A percentile compares a stretch with the other conserved stretches of the same genome.
These are phyloP conservation scores for Trachythela sp. DNA, from an alignment of 64 coral and sea anemone species.

Conservation along the genomic window DNA sequence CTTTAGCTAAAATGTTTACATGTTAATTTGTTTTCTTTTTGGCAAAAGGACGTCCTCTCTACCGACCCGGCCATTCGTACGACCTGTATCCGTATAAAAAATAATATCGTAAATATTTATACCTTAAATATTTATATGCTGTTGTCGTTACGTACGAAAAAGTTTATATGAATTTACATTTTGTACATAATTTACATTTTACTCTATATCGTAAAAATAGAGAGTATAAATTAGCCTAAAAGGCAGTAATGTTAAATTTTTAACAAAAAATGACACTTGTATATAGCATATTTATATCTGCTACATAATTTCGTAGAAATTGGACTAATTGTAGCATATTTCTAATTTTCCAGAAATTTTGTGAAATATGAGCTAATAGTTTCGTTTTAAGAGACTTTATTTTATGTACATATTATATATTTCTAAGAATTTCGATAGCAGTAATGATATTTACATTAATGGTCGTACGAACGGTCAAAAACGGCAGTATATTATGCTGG, in stretches of 20 bases:
- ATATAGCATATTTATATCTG: constrained; percentile 17
- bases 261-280: not conserved
- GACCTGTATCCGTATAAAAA: not conserved
- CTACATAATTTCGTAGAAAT: constrained; percentile 24
- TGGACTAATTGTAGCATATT: not conserved
- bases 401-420: not conserved
- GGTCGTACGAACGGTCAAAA: not conserved
- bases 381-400: not conserved
- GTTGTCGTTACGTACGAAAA: not conserved
- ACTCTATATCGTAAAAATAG: not conserved
- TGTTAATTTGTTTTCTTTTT: not conserved
- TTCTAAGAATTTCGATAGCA: not conserved
- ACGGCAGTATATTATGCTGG: not conserved
- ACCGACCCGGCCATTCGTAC: not conserved
- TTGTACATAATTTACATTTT: not conserved
- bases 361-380: not conserved
- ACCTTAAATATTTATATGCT: not conserved
- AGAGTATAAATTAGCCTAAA: not conserved
- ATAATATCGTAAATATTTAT: not conserved
- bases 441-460: not conserved
- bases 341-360: not conserved
- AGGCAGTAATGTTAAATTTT: not conserved
- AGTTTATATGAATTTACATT: not conserved
- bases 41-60: not conserved
- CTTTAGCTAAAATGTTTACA: not conserved